Percentiles rank a stretch among this genome's conserved stretches.
phyloP scores from a whole-genome alignment of 2,113 vertebrate genomes.

The Hyla sarda region DNA sequence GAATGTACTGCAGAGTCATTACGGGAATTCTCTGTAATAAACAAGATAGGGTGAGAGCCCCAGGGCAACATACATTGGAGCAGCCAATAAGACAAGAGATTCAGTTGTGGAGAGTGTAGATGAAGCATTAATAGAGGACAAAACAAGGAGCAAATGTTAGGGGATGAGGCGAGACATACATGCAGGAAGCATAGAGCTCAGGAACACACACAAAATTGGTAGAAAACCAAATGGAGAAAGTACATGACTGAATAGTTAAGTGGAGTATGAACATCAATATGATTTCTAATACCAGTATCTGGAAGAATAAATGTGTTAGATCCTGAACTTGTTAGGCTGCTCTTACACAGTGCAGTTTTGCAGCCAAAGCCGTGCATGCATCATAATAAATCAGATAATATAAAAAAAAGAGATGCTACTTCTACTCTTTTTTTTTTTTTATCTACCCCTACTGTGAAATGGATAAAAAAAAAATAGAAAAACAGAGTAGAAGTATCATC shows the following conservation, averaged over 20 bases:
- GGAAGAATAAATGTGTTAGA: background rate
- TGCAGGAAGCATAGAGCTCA: background rate
- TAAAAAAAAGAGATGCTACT: no score
- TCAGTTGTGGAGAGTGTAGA: background rate
- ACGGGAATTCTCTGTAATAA: conserved; percentile 90
- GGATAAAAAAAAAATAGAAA: no score
- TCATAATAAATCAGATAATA: no score
- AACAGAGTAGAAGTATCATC: no score
- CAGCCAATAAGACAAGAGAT: conserved; percentile 22
- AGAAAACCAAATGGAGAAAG: background rate
- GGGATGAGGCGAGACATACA: background rate
- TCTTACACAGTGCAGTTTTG: no score
- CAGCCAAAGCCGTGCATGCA: no score
- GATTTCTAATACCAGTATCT: background rate
- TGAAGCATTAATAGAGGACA: background rate
- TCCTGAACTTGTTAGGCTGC: background rate
- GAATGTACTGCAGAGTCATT: conserved; percentile 80
- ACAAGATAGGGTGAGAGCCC: conserved; percentile 76
- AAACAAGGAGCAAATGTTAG: background rate
- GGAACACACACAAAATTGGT: background rate
- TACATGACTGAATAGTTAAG: background rate
- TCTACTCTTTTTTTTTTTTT: no score
- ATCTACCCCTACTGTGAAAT: no score
- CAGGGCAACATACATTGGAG: conserved; percentile 58
- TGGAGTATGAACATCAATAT: background rate